Evolutionary conservation across 1,140 invertebrate species (phyloP), one percentile per base, ranked within the genome.

Genomic region (Drosophila eugracilis): DNA sequence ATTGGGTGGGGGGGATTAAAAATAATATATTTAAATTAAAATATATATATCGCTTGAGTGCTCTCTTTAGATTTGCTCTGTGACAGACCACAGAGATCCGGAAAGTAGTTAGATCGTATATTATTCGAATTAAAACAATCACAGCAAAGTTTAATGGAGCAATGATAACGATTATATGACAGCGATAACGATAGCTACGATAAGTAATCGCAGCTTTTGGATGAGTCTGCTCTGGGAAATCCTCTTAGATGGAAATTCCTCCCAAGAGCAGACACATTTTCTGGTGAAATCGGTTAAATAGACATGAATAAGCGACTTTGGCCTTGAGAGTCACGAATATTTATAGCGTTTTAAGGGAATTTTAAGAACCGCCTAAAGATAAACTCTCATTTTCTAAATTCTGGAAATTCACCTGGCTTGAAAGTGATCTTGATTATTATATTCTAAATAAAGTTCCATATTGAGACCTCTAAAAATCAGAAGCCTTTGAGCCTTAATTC

Each of bases 91-190:
- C 6, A 17, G 19, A 21, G n/a, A 39, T 62, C 28, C 41, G n/a
- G 47, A 19, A 30, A 4, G 19, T 19, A 28, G 14, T 22, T n/a
- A 42, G 7, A 32, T 36, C 12, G 9, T 37, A 15, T 17, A 15
- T 49, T 49, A 65, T 22, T 45, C n/a, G 37, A 60, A 55, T 55
- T 36, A 59, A 60, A 53, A 41, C 22, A 53, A 60, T 65, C 42
- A 63, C 59, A 66, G 5, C 41, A 65, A 47, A 32, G 10, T 66
- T 30, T 14, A 63, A 48, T 50, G 37, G 59, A 65, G 44, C 44
- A 65, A 19, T 47, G 63, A 67, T 42, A 66, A 42, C 36, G 63
- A 66, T 66, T 42, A 34, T 42, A 32, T 49, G 48, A 67, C 28
- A 49, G 26, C 45, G 50, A 54, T 37, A 32, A 69, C 21, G 34